These are phyloP conservation scores for Brachyopa scutellaris DNA, from an alignment of 2,888 invertebrate genomes.

Conservation along the genomic window DNA sequence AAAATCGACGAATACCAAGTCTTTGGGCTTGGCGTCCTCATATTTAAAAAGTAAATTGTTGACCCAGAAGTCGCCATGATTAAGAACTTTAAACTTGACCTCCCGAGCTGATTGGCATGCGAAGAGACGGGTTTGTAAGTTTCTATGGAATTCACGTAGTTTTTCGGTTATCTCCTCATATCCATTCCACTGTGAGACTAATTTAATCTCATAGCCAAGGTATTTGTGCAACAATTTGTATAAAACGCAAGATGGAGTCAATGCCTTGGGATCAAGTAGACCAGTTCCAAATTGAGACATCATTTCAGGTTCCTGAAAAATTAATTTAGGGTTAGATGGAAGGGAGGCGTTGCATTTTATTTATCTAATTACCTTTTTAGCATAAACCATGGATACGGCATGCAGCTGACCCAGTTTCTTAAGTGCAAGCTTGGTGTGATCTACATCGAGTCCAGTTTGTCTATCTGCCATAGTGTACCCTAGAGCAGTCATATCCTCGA, in stretches of 20 bases:
- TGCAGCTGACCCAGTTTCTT: constrained; percentile 83
- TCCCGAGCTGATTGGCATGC: constrained; percentile 59
- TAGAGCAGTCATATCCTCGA: constrained; percentile 80
- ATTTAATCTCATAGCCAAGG: constrained; percentile 75
- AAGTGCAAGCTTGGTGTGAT: constrained; percentile 82
- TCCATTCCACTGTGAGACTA: constrained; percentile 79
- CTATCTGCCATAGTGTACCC: constrained; percentile 82
- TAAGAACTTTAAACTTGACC: constrained; percentile 79
- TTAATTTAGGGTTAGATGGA: too few species aligned
- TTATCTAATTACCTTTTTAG: constrained; percentile 80
- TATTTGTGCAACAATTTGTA: constrained; percentile 62
- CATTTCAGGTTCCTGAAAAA: constrained; percentile 74
- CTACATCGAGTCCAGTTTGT: constrained; percentile 83
- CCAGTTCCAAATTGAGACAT: constrained; percentile 74
- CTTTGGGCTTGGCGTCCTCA: constrained; percentile 74
- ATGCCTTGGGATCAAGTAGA: constrained; percentile 69
- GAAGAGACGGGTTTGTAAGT: constrained; percentile 74
- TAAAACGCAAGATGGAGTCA: not conserved
- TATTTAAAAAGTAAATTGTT: constrained; percentile 83
- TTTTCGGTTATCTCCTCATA: constrained; percentile 80
- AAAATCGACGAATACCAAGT: constrained; percentile 78
- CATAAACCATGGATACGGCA: constrained; percentile 83
- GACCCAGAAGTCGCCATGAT: constrained; percentile 83
- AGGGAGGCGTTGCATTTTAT: too few species aligned
- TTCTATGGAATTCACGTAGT: constrained; percentile 76